Evolutionary conservation across 2,888 invertebrate species (phyloP), one percentile per base, ranked within the genome.

Genomic region (Octonoba sinensis): DNA sequence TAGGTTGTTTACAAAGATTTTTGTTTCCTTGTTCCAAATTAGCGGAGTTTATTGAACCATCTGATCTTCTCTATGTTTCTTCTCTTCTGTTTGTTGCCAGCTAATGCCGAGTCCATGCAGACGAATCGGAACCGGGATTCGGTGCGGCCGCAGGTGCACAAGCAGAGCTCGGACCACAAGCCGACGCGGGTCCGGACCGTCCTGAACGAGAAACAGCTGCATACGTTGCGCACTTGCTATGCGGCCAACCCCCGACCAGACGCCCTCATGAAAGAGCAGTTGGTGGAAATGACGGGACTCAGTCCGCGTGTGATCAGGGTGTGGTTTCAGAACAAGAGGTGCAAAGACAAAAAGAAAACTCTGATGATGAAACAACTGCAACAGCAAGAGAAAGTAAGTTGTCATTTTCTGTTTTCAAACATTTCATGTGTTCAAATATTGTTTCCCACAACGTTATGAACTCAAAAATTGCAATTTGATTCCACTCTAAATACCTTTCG

Each of bases 261-360:
- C 90, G 99, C 99, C 56, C 92, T 99, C 84, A 97, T 98, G 96
- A 99, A 99, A 91, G 99, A 99, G 89, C 98, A 99, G 89, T 92
- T 99, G 84, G 98, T 98, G 57, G 99, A 99, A 90, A 97, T 99
- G 98, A 99, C 99, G 18, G 93, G 96, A 0, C 92, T 99, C 70
- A 97, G 96, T 87, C 98, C 99, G 22, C 91, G 99, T 18, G 99
- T 99, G 86, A 99, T 99, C 88, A 92, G 99, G 87, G 99, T 99
- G 81, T 99, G 99, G 99, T 99, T 99, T 91, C 98, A 98, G 90
- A 98, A 98, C 90, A 98, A 97, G 89, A 91, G 97, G 85, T 97
- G 97, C 91, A 97, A 97, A 90, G 97, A 97, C 90, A 97, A 97
- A 91, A 97, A 97, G 91, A 94, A 96, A 89, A 97, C 96, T 73